Evolutionary conservation across 1,140 invertebrate species (phyloP).

Genomic region (Chrysopa pallens): DNA sequence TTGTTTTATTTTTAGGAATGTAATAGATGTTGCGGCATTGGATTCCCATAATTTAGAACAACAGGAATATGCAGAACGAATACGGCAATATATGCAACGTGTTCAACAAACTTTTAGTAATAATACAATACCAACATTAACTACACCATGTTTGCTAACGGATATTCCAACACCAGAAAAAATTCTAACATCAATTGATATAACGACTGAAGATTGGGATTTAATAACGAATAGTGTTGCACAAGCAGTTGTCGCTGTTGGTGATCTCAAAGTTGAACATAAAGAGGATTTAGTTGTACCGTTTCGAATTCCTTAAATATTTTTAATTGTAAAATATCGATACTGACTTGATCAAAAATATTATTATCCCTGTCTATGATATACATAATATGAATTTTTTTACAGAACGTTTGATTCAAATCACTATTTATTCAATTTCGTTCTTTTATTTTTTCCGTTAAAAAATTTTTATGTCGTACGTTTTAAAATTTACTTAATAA

Average conservation of each 20-base stretch:
- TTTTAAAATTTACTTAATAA: too few species aligned
- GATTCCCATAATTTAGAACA: conserved; percentile 63
- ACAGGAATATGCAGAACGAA: conserved; percentile 60
- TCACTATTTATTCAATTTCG: too few species aligned
- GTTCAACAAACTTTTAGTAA: conserved; percentile 29
- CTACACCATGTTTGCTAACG: conserved; percentile 26
- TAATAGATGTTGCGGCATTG: conserved; percentile 65
- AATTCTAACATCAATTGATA: conserved; percentile 29
- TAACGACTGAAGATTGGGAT: conserved; percentile 28
- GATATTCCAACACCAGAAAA: conserved; percentile 41
- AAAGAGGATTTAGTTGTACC: conserved; percentile 66
- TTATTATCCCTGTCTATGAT: too few species aligned
- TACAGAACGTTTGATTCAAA: too few species aligned
- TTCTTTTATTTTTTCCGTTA: too few species aligned
- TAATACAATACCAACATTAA: conserved; percentile 21
- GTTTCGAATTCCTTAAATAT: conserved; percentile 32
- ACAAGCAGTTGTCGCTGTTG: conserved; percentile 45
- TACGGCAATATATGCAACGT: conserved; percentile 45
- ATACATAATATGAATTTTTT: too few species aligned
- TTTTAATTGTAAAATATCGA: too few species aligned
- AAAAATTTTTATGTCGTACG: too few species aligned
- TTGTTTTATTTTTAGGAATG: conserved; percentile 36
- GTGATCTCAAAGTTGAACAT: conserved; percentile 56
- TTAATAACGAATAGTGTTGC: conserved; percentile 34
- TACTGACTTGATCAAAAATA: too few species aligned